Conservation (phyloP, 2,113 vertebrate species). For the Campylomormyrus tamandua region DNA sequence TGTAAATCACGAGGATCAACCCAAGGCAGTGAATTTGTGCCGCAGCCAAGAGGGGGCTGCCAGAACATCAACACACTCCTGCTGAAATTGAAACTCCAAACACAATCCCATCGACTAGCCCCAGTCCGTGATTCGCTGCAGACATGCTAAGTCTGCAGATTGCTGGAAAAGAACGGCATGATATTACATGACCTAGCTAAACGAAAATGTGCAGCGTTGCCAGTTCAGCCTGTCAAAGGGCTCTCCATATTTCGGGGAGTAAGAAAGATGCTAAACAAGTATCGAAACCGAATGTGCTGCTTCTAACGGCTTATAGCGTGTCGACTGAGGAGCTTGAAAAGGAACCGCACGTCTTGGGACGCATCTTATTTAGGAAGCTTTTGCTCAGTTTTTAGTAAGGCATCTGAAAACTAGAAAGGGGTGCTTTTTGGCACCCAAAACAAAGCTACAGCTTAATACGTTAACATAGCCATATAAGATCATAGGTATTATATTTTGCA, state of each 20-base stretch:
- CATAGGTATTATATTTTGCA: neutral
- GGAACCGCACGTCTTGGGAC: neutral
- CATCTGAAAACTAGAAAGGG: neutral
- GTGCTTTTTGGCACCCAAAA: neutral
- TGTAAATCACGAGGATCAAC: neutral
- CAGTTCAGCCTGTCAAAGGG: neutral
- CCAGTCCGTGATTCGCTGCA: neutral
- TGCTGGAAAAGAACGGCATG: conserved; percentile 2
- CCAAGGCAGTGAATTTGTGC: neutral
- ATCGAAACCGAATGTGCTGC: neutral
- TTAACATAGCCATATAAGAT: neutral
- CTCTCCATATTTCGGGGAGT: neutral
- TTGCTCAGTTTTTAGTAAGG: neutral
- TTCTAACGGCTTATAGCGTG: neutral
- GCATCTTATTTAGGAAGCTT: neutral
- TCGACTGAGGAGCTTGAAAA: neutral
- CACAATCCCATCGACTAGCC: neutral
- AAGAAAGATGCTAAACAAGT: neutral
- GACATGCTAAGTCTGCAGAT: neutral
- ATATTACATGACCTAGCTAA: neutral
- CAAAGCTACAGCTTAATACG: neutral
- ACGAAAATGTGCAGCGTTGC: neutral
- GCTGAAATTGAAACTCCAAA: neutral
- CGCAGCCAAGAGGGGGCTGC: neutral
- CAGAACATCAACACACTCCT: neutral